phyloP scores from a whole-genome alignment of 2,113 vertebrate species.

The Piaya cayana region DNA sequence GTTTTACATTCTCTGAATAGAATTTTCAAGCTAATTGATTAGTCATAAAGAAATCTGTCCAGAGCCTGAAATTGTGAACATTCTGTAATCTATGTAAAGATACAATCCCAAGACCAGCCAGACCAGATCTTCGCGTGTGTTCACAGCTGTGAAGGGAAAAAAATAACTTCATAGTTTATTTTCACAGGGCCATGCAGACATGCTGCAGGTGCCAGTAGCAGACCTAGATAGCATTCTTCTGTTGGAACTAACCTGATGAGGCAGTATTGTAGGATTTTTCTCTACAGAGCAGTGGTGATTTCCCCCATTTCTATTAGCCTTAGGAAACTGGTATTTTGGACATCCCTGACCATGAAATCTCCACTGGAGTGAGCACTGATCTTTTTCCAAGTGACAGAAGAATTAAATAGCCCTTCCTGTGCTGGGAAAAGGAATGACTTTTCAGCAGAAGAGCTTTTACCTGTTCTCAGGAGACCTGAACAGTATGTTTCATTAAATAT shows the following conservation, averaged over 20 bases:
- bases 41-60: not conserved
- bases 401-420: not conserved
- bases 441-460: not conserved
- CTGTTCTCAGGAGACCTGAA: not conserved
- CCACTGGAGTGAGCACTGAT: not conserved
- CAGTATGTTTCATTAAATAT: not conserved
- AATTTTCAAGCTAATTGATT: not conserved
- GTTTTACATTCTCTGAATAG: not conserved
- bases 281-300: not conserved
- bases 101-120: not conserved
- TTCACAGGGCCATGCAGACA: not conserved
- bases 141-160: not conserved
- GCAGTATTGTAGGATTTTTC: not conserved
- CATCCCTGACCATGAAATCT: not conserved
- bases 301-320: not conserved
- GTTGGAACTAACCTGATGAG: not conserved
- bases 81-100: not conserved
- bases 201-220: not conserved
- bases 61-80: not conserved
- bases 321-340: not conserved
- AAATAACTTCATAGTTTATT: not conserved
- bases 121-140: not conserved
- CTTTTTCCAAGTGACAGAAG: not conserved
- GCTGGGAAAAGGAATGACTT: not conserved
- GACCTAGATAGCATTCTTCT: not conserved